Evolutionary conservation across 2,113 vertebrate species (phyloP).

Genomic region (Tachysurus fulvidraco): DNA sequence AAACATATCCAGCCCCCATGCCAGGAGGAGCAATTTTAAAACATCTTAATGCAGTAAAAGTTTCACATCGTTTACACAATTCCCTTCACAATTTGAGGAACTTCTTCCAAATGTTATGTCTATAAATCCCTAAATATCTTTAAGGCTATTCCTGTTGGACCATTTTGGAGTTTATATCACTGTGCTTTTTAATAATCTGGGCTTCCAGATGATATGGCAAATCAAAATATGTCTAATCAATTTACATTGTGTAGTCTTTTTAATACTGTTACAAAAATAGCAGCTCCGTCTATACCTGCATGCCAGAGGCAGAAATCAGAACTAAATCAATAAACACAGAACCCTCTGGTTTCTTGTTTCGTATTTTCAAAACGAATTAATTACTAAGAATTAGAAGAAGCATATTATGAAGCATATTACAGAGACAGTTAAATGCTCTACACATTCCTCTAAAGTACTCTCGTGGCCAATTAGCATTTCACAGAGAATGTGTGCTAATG

Average conservation of each 20-base stretch:
- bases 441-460: conserved; percentile 81
- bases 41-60: conserved; percentile 56
- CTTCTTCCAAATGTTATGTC: conserved; percentile 36
- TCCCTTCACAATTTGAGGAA: conserved; percentile 47
- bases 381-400: conserved; percentile 44
- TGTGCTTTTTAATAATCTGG: conserved; percentile 37
- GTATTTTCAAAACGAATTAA: conserved; percentile 49
- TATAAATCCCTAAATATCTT: conserved; percentile 61
- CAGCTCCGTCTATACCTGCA: conserved; percentile 32
- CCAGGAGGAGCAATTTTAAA: conserved; percentile 52
- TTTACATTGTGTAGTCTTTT: conserved; percentile 40
- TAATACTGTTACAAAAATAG: conserved; percentile 33
- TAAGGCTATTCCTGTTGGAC: conserved; percentile 44
- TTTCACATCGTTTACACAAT: conserved; percentile 58
- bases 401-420: conserved; percentile 64
- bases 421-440: conserved; percentile 72
- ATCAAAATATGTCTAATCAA: conserved; percentile 52
- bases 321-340: conserved; percentile 53
- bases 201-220: conserved; percentile 49
- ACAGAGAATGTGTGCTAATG: conserved; percentile 85
- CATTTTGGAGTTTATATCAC: conserved; percentile 43
- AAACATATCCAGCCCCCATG: conserved; percentile 42
- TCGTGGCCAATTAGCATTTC: conserved; percentile 91
- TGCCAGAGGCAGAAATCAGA: conserved; percentile 45
- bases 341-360: conserved; percentile 47